A percentile compares a stretch with the other conserved stretches of the same genome.
Conservation (phyloP, 1,140 invertebrate genomes). For the Drosophila sulfurigaster region DNA sequence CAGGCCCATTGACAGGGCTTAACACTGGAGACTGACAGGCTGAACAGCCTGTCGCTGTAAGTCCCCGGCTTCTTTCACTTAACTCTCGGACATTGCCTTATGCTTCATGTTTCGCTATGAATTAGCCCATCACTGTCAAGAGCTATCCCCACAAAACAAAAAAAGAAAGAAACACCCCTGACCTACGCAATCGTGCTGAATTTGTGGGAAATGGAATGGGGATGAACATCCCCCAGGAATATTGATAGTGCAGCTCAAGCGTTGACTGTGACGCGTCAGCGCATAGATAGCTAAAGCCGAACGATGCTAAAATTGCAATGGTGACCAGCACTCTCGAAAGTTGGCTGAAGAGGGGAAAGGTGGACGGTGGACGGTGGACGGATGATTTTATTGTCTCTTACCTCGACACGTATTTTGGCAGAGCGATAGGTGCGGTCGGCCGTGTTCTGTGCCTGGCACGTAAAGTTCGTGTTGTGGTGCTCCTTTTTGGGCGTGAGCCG, state of each 20-base stretch:
- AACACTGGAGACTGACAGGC: conserved; percentile 11
- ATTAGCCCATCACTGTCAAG: conserved; percentile 75
- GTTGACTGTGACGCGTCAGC: conserved; percentile 62
- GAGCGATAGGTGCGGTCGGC: conserved; percentile 89
- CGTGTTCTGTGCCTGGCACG: conserved; percentile 91
- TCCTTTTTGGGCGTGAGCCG: conserved; percentile 90
- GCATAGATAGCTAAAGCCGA: conserved; percentile 59
- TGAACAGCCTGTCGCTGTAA: neutral
- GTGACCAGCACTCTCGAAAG: neutral
- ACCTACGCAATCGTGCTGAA: no score
- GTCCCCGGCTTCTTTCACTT: conserved; percentile 31
- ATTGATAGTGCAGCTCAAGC: conserved; percentile 68
- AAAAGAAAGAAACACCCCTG: no score
- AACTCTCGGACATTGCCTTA: neutral
- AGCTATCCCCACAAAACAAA: neutral
- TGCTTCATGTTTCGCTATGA: conserved; percentile 52
- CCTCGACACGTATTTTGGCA: conserved; percentile 88
- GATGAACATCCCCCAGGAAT: conserved; percentile 48
- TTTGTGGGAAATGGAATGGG: no score
- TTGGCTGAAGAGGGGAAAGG: neutral
- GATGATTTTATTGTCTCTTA: conserved; percentile 74
- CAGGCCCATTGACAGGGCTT: conserved; percentile 23
- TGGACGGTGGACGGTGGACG: no score
- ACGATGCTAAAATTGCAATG: conserved; percentile 31
- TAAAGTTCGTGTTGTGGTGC: conserved; percentile 92